Evolutionary conservation across 2,113 vertebrate genomes (phyloP), one percentile per base, ranked within the genome.

Genomic region (Ictidomys tridecemlineatus): DNA sequence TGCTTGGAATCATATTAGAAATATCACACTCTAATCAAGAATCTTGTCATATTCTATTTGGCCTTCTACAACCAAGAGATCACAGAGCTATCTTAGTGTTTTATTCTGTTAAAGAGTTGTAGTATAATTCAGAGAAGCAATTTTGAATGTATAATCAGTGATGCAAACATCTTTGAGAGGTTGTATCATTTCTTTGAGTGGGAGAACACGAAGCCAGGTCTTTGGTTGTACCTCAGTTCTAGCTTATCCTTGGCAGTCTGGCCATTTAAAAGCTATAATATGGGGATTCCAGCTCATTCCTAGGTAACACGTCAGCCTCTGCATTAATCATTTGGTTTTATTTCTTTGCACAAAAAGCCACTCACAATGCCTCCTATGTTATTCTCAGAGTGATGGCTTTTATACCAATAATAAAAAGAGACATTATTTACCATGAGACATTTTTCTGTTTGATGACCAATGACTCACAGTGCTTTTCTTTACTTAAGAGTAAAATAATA

Each of bases 361-460:
- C 22, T 94, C 89, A 58, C 42, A 87, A 1, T 87, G 45, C 45
- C 56, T 97, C 73, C 92, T 32, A 32, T 26, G 84, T 95, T 94
- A 83, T 72, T 97, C 88, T 94, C 63, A 96, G 94, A 98, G 4
- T 39, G 93, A 58, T 37, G 51, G 69, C 22, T 98, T 98, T 97
- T 91, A 97, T 73, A 58, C 7, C 26, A 95, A 89, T 53, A 98
- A 95, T 96, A 13, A 97, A 34, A 95, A 22, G 91, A 97, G 97
- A 18, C 16, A 42, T 8, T 95, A 39, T 97, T 98, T 97, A 93
- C 87, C 42, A 85, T 24, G 92, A 69, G 7, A 18, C 76, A 61
- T 83, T 96, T 98, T 98, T 89, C 80, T 89, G 97, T 89, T 93
- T 96, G 73, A 84, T 97, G 67, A 86, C 70, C 67, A 97, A n/a